phyloP scores from a whole-genome alignment of 2,113 vertebrate genomes.

The Microcebus murinus region DNA sequence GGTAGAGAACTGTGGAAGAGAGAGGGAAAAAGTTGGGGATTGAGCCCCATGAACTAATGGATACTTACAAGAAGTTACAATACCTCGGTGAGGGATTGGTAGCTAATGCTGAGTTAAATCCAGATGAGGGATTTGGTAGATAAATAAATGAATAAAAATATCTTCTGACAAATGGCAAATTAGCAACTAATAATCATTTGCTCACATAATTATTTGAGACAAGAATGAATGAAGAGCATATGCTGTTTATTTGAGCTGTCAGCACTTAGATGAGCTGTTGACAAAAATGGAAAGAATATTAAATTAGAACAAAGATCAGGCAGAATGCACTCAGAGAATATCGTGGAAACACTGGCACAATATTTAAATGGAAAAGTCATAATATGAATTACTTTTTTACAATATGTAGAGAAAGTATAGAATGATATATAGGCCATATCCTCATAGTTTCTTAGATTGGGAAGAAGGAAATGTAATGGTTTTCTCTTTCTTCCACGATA shows the following conservation, averaged over 20 bases:
- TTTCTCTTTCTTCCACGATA: not conserved
- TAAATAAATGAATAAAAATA: conserved; percentile 70
- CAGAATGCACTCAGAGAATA: conserved; percentile 67
- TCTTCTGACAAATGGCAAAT: conserved; percentile 76
- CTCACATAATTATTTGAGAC: conserved; percentile 50
- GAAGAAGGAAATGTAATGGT: not conserved
- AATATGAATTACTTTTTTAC: conserved; percentile 33
- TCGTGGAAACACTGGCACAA: not conserved
- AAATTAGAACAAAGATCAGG: conserved; percentile 72
- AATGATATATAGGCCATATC: not conserved
- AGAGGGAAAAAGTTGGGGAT: not conserved
- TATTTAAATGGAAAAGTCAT: conserved; percentile 4
- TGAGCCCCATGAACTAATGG: not conserved
- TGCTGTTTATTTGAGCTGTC: conserved; percentile 70
- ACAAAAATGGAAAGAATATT: conserved; percentile 77
- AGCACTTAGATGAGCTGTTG: conserved; percentile 67
- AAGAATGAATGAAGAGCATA: conserved; percentile 69
- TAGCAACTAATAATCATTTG: conserved; percentile 57
- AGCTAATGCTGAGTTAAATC: not conserved
- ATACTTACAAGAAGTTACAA: not conserved
- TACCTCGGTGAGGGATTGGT: not conserved
- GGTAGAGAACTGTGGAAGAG: not conserved
- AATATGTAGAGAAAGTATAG: not conserved
- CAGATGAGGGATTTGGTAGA: conserved; percentile 50
- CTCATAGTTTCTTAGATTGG: not conserved